Evolutionary conservation across 2,113 vertebrate genomes (phyloP).

Genomic region (Micromys minutus): DNA sequence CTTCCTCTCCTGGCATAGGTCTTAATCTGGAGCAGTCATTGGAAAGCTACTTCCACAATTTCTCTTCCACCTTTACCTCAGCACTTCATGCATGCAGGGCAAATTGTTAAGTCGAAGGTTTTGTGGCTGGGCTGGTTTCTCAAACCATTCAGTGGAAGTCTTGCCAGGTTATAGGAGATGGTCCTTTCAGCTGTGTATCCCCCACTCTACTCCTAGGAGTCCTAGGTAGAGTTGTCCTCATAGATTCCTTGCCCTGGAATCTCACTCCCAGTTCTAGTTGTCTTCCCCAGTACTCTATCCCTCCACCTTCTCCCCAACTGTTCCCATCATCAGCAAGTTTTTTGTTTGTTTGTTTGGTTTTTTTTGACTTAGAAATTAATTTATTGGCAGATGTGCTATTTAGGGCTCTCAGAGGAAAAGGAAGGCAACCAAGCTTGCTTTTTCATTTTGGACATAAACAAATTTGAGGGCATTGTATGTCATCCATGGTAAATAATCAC

Average conservation of each 20-base stretch:
- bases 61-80: neutral
- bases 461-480: too few relatives aligned
- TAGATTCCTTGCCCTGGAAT: neutral
- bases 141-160: neutral
- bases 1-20: too few relatives aligned
- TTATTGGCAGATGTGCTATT: too few relatives aligned
- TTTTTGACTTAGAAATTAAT: too few relatives aligned
- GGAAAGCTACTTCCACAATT: neutral
- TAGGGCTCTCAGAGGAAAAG: too few relatives aligned
- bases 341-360: too few relatives aligned
- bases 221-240: too few relatives aligned
- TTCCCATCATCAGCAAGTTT: too few relatives aligned
- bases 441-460: too few relatives aligned
- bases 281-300: neutral
- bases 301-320: neutral
- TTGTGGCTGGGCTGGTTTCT: neutral
- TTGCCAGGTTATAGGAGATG: neutral
- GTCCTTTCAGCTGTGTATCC: neutral
- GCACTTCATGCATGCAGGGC: neutral
- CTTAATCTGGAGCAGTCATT: neutral
- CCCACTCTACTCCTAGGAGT: too few relatives aligned
- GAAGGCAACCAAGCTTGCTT: too few relatives aligned
- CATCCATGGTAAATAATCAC: too few relatives aligned
- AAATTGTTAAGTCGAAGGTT: neutral
- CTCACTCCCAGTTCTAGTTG: neutral